Evolutionary conservation across 1,140 invertebrate genomes (phyloP).

Genomic region (Pogonomyrmex barbatus): DNA sequence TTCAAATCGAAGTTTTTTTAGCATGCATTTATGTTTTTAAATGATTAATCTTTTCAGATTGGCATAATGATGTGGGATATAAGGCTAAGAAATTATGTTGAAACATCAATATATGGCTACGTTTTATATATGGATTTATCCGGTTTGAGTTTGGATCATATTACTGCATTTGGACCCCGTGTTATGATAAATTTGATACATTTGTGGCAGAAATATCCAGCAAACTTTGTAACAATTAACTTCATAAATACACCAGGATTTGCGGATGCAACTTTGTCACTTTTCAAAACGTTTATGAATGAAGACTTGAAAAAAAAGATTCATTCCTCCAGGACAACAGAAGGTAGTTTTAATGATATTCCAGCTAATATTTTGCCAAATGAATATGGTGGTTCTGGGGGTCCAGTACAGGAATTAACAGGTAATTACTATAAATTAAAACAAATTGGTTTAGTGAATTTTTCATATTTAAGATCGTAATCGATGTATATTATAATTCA

Average conservation of each 20-base stretch:
- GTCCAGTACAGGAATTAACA: conserved; percentile 85
- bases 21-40: too few relatives aligned
- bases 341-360: conserved; percentile 83
- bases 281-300: conserved; percentile 91
- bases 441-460: too few relatives aligned
- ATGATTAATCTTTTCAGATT: too few relatives aligned
- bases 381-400: conserved; percentile 88
- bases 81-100: neutral
- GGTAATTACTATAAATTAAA: conserved; percentile 75
- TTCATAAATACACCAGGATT: neutral
- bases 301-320: conserved; percentile 88
- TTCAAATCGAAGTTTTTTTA: too few relatives aligned
- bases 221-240: too few relatives aligned
- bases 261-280: conserved; percentile 87
- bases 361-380: conserved; percentile 86
- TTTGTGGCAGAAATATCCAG: neutral
- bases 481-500: too few relatives aligned
- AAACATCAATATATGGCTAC: neutral
- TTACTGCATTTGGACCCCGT: neutral
- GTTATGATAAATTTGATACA: neutral
- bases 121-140: neutral
- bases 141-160: neutral
- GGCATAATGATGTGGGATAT: too few relatives aligned
- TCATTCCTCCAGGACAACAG: conserved; percentile 79
- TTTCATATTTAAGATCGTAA: too few relatives aligned